These are phyloP conservation scores for Cottoperca gobio DNA, from an alignment of 2,797 vertebrate species.

Conservation along the genomic window DNA sequence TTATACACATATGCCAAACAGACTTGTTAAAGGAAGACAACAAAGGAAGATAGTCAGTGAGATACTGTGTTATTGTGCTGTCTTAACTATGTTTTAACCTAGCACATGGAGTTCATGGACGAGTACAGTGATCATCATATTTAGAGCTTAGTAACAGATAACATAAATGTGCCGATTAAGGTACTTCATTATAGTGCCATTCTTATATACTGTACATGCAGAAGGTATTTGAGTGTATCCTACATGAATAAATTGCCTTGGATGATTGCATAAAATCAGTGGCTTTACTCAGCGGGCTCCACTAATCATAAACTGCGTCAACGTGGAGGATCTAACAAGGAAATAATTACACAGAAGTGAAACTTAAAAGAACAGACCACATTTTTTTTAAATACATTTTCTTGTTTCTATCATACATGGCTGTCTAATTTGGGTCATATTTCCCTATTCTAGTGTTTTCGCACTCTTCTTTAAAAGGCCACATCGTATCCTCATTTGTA, in stretches of 20 bases:
- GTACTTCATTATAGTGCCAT: not conserved
- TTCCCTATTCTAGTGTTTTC: not conserved
- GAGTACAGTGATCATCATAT: not conserved
- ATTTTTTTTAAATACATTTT: not conserved
- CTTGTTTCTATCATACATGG: not conserved
- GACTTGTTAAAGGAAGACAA: too few species aligned
- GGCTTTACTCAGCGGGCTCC: not conserved
- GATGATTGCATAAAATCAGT: not conserved
- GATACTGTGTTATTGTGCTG: not conserved
- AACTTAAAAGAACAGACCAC: not conserved
- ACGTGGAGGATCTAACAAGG: not conserved
- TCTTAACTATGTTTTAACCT: not conserved
- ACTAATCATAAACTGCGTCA: not conserved
- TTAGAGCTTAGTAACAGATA: not conserved
- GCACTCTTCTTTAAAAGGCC: not conserved
- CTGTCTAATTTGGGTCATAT: not conserved
- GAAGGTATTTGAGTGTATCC: not conserved
- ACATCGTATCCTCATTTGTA: not conserved
- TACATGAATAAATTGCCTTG: not conserved
- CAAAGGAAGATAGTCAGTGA: not conserved
- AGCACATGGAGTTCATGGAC: not conserved
- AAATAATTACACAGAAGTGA: not conserved
- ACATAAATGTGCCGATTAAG: not conserved
- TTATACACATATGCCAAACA: not conserved
- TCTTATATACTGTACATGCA: not conserved